Conservation (phyloP, 2,888 invertebrate genomes). For the Pterobdella sp. region DNA sequence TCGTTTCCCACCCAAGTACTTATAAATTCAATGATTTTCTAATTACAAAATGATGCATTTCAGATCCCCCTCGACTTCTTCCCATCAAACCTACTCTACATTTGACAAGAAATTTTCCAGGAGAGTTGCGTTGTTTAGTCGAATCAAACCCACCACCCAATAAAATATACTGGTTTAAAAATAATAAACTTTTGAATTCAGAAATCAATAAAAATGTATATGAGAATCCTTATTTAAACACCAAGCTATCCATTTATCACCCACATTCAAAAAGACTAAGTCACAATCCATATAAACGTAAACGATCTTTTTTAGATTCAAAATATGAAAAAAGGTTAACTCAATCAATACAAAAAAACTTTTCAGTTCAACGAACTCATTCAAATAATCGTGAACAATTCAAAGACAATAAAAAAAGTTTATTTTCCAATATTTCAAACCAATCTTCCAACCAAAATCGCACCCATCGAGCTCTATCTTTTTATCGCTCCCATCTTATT, state of each 20-base stretch:
- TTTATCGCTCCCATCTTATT: slow-evolving; percentile 10
- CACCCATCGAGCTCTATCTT: not conserved
- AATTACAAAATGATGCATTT: too few relatives aligned
- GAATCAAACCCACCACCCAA: not conserved
- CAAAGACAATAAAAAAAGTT: too few relatives aligned
- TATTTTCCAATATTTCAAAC: not conserved
- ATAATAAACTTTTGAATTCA: not conserved
- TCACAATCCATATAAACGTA: too few relatives aligned
- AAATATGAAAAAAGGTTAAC: too few relatives aligned
- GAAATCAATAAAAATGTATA: too few relatives aligned
- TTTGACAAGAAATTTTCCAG: not conserved
- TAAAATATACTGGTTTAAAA: not conserved
- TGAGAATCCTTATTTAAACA: too few relatives aligned
- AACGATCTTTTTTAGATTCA: too few relatives aligned
- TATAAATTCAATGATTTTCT: too few relatives aligned
- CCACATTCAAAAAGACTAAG: not conserved
- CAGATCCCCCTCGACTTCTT: not conserved
- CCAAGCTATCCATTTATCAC: too few relatives aligned
- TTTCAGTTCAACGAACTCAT: not conserved
- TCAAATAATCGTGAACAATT: too few relatives aligned
- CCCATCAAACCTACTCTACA: not conserved
- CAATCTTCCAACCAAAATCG: not conserved
- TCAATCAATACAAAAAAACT: too few relatives aligned
- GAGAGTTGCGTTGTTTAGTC: not conserved
- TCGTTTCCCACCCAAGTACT: too few relatives aligned